Conservation (phyloP, 2,113 vertebrate species). For the Pavo muticus region DNA sequence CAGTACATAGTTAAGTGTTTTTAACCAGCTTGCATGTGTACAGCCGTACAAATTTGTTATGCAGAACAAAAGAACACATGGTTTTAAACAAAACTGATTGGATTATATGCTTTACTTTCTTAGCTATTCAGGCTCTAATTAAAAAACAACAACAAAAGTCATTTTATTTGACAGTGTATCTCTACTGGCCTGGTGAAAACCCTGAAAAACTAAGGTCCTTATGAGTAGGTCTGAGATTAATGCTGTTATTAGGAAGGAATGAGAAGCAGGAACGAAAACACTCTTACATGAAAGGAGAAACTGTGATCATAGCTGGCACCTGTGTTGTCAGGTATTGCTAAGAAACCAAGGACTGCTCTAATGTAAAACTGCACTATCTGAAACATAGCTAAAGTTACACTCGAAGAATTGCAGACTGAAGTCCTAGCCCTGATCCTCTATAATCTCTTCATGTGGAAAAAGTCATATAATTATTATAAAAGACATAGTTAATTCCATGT, state of each 20-base stretch:
- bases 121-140: slow-evolving; percentile 30
- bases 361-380: background rate
- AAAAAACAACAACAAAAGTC: background rate
- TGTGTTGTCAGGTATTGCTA: background rate
- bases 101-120: slow-evolving; percentile 38
- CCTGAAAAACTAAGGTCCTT: background rate
- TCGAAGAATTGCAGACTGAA: background rate
- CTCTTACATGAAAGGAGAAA: background rate
- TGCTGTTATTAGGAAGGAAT: background rate
- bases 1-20: slow-evolving; percentile 60
- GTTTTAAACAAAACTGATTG: slow-evolving; percentile 54
- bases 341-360: background rate
- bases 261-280: accelerated
- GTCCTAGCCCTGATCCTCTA: background rate
- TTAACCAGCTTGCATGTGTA: slow-evolving; percentile 49
- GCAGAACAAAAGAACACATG: slow-evolving; percentile 56
- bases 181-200: background rate
- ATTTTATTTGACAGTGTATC: background rate
- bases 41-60: slow-evolving; percentile 27
- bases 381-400: background rate
- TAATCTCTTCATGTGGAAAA: slow-evolving; percentile 1
- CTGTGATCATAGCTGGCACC: background rate
- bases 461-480: background rate
- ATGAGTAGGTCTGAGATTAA: background rate
- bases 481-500: slow-evolving; percentile 8